Percentiles rank a stretch among this genome's conserved stretches.
Evolutionary conservation across 2,797 vertebrate genomes (phyloP).

Genomic region (Rachycentron canadum): DNA sequence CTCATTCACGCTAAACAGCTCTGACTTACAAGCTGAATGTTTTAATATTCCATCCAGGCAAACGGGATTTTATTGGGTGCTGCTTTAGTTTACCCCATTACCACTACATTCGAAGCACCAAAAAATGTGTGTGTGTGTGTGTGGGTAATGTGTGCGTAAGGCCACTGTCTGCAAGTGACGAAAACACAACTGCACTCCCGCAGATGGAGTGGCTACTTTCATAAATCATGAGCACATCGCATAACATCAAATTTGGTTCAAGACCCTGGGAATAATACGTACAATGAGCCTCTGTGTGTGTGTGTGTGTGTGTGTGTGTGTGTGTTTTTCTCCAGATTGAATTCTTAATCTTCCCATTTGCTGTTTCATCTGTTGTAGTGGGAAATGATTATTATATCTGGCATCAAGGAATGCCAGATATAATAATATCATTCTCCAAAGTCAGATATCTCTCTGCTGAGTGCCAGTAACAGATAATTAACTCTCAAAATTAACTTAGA

Average conservation of each 20-base stretch:
- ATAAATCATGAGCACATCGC: slow-evolving; percentile 78
- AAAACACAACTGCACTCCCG: slow-evolving; percentile 48
- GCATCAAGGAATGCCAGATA: slow-evolving; percentile 57
- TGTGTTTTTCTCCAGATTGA: slow-evolving; percentile 61
- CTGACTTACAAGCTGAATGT: slow-evolving; percentile 46
- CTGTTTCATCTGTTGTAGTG: slow-evolving; percentile 64
- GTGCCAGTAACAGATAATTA: slow-evolving; percentile 68
- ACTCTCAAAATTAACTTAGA: slow-evolving; percentile 52
- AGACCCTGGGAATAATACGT: slow-evolving; percentile 50
- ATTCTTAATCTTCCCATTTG: slow-evolving; percentile 71
- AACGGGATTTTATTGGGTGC: slow-evolving; percentile 31
- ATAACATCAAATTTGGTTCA: slow-evolving; percentile 63
- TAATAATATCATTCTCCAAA: slow-evolving; percentile 63
- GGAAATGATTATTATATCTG: slow-evolving; percentile 54
- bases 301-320: neutral
- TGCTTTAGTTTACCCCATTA: slow-evolving; percentile 38
- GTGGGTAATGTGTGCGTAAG: slow-evolving; percentile 4
- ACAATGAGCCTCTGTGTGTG: slow-evolving; percentile 19
- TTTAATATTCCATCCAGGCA: slow-evolving; percentile 43
- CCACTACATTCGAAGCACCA: slow-evolving; percentile 17
- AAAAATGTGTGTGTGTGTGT: slow-evolving; percentile 15
- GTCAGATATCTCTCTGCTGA: slow-evolving; percentile 49
- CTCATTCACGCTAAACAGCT: slow-evolving; percentile 38
- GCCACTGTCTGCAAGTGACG: slow-evolving; percentile 45
- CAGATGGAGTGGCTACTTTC: slow-evolving; percentile 59